phyloP scores from a whole-genome alignment of 1,140 invertebrate species.

The Sitophilus oryzae region DNA sequence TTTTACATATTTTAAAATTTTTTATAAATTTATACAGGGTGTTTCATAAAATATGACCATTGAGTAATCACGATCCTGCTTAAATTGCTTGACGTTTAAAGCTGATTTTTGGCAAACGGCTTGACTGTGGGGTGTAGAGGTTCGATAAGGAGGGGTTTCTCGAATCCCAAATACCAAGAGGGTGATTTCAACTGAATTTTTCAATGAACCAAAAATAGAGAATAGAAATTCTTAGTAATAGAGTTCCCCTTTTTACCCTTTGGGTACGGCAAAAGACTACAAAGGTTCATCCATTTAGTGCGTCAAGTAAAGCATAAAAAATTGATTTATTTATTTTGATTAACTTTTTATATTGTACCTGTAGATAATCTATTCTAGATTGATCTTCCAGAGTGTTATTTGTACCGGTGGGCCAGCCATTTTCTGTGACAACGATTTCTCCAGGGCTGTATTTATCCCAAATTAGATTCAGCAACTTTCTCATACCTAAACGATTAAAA shows the following conservation, averaged over 20 bases:
- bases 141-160: too few relatives aligned
- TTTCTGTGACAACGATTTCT: slow-evolving; percentile 55
- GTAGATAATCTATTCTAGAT: slow-evolving; percentile 42
- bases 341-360: slow-evolving; percentile 9
- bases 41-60: too few relatives aligned
- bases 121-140: too few relatives aligned
- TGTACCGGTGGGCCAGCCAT: slow-evolving; percentile 52
- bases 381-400: slow-evolving; percentile 46
- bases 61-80: too few relatives aligned
- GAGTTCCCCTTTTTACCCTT: too few relatives aligned
- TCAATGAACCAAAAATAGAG: not conserved
- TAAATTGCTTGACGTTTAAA: too few relatives aligned
- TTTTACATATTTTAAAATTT: too few relatives aligned
- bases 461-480: slow-evolving; percentile 62
- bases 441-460: slow-evolving; percentile 53
- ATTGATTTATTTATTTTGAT: not conserved
- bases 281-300: not conserved
- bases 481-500: slow-evolving; percentile 56
- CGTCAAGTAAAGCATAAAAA: not conserved
- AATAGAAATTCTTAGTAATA: too few relatives aligned
- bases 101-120: too few relatives aligned
- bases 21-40: too few relatives aligned
- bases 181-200: not conserved
- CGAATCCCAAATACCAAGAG: too few relatives aligned
- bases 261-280: slow-evolving; percentile 1